Evolutionary conservation across 2,888 invertebrate species (phyloP).

Genomic region (Neoscelio sp.): DNA sequence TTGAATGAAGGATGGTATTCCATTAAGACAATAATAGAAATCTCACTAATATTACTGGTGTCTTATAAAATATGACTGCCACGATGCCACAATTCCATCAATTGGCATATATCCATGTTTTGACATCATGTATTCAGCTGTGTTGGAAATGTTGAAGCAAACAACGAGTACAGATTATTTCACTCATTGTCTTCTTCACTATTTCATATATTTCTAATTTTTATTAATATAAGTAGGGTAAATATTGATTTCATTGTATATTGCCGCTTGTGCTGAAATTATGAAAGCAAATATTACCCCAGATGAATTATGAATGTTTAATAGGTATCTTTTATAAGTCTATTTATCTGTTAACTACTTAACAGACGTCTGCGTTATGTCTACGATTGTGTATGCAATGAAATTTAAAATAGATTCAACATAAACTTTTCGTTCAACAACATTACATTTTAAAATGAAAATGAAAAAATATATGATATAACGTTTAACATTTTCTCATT

Average conservation of each 20-base stretch:
- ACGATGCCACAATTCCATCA: neutral
- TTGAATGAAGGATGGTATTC: too few relatives aligned
- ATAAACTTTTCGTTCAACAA: too few relatives aligned
- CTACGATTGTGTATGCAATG: too few relatives aligned
- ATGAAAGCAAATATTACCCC: neutral
- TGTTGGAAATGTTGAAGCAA: conserved; percentile 15
- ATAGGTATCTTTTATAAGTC: too few relatives aligned
- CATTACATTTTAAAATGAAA: too few relatives aligned
- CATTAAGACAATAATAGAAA: too few relatives aligned
- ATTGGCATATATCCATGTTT: conserved; percentile 2
- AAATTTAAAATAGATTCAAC: too few relatives aligned
- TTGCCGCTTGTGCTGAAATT: conserved; percentile 1
- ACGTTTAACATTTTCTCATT: too few relatives aligned
- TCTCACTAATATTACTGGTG: neutral
- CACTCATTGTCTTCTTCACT: neutral
- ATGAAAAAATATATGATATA: too few relatives aligned
- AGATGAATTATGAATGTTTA: too few relatives aligned
- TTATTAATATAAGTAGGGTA: conserved; percentile 31
- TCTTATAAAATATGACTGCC: neutral
- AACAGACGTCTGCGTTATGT: too few relatives aligned
- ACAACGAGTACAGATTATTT: conserved; percentile 22
- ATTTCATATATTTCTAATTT: conserved; percentile 8
- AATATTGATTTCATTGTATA: conserved; percentile 20
- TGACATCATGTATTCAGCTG: neutral
- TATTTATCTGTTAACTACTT: neutral